Evolutionary conservation across 2,797 vertebrate species (phyloP).

Genomic region (Masticophis lateralis): DNA sequence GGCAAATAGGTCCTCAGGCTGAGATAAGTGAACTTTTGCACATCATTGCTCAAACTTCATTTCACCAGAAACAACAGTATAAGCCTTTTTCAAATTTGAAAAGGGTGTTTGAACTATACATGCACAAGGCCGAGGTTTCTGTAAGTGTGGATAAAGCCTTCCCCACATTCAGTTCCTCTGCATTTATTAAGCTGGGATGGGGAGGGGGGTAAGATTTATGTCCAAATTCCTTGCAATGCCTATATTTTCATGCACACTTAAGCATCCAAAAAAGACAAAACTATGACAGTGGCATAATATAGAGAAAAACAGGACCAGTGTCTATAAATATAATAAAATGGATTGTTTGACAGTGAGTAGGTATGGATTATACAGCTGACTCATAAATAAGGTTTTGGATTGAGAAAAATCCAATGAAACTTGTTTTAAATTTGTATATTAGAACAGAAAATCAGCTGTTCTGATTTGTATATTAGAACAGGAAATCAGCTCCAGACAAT

Average conservation of each 20-base stretch:
- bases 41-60: neutral
- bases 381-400: neutral
- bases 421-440: neutral
- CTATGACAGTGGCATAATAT: neutral
- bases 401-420: conserved; percentile 4
- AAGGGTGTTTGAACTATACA: neutral
- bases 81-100: neutral
- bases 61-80: neutral
- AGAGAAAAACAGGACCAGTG: neutral
- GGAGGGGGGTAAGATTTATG: neutral
- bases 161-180: neutral
- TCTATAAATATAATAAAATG: neutral
- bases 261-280: neutral
- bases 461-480: neutral
- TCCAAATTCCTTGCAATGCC: no score
- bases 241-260: neutral
- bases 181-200: neutral
- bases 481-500: neutral
- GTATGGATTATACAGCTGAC: fast-evolving
- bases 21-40: neutral
- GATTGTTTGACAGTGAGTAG: neutral
- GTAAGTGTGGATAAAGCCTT: neutral
- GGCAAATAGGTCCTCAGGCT: neutral
- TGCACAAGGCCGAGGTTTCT: neutral
- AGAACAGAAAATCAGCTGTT: conserved; percentile 1